Conservation (phyloP, 2,888 invertebrate species). For the Kuschelorhynchus macadamiae region DNA sequence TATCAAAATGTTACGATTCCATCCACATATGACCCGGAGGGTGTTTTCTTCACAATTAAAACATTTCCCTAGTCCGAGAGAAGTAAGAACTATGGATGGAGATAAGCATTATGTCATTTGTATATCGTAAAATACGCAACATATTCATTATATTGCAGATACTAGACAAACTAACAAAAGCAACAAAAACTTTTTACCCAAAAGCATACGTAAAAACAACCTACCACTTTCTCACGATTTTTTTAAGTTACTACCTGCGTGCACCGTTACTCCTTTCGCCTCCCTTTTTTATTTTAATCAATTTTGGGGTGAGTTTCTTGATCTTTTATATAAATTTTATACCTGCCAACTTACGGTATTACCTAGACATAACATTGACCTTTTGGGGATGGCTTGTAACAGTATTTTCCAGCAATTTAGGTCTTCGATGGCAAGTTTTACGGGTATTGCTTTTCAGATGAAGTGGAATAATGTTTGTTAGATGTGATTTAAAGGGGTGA, state of each 20-base stretch:
- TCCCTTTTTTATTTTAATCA: conserved; percentile 35
- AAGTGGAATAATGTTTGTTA: conserved; percentile 32
- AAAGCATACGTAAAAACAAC: too few relatives aligned
- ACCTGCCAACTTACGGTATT: conserved; percentile 41
- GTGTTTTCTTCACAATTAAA: too few relatives aligned
- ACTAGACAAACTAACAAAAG: too few relatives aligned
- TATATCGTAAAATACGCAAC: too few relatives aligned
- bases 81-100: too few relatives aligned
- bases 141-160: too few relatives aligned
- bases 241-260: conserved; percentile 20
- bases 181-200: too few relatives aligned
- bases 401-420: conserved; percentile 65
- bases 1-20: too few relatives aligned
- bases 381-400: conserved; percentile 54
- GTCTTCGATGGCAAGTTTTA: conserved; percentile 36
- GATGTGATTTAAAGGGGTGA: conserved; percentile 10
- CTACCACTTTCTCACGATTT: conserved; percentile 43
- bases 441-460: conserved; percentile 30
- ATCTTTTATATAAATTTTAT: conserved; percentile 41
- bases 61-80: too few relatives aligned
- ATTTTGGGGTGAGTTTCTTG: conserved; percentile 36
- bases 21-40: too few relatives aligned
- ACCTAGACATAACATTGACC: conserved; percentile 35
- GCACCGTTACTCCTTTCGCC: conserved; percentile 25
- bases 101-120: too few relatives aligned